Evolutionary conservation across 1,140 invertebrate species (phyloP).

Genomic region (Camponotus vicinus): DNA sequence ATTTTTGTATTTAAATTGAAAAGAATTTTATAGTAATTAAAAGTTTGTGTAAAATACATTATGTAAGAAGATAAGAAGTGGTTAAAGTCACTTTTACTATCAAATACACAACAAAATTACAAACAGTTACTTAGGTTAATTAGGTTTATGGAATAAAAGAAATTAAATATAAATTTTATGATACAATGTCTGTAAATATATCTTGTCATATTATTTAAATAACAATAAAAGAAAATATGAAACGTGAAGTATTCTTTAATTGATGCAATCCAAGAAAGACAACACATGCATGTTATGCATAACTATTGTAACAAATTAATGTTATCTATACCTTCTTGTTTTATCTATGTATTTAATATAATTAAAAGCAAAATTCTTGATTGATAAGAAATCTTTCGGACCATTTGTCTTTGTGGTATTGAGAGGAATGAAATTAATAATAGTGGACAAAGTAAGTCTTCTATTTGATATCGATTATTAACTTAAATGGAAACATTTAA

Average conservation of each 20-base stretch:
- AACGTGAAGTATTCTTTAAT: not conserved
- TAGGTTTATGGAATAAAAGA: not conserved
- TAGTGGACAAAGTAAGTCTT: not conserved
- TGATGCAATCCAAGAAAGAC: not conserved
- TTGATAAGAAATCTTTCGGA: not conserved
- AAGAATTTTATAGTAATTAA: too few species aligned
- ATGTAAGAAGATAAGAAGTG: not conserved
- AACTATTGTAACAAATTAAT: not conserved
- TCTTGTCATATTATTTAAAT: not conserved
- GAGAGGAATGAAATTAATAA: not conserved
- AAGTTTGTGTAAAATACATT: not conserved
- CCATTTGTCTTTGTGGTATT: not conserved
- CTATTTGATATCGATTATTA: conserved; percentile 17
- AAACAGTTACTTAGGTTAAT: not conserved
- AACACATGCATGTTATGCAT: too few species aligned
- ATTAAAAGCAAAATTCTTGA: not conserved
- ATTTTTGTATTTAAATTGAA: too few species aligned
- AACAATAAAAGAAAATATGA: not conserved
- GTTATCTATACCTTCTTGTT: not conserved
- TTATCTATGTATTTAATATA: too few species aligned
- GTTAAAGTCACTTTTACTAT: not conserved
- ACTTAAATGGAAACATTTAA: conserved; percentile 31
- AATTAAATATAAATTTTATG: conserved; percentile 4
- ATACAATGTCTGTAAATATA: not conserved
- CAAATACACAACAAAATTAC: not conserved